phyloP scores from a whole-genome alignment of 2,888 invertebrate genomes.

The Epinotia brunnichana region DNA sequence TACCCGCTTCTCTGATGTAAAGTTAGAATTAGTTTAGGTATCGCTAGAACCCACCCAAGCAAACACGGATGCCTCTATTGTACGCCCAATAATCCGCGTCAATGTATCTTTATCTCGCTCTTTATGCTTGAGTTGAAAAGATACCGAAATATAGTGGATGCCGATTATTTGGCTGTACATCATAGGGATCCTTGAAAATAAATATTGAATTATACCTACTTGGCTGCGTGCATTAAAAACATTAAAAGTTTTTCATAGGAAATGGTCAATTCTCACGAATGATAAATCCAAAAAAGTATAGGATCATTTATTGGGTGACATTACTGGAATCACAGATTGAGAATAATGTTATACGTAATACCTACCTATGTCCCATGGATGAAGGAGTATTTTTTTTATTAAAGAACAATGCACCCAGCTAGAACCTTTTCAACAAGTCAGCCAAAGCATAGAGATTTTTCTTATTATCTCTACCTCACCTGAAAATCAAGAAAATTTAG shows the following conservation, averaged over 20 bases:
- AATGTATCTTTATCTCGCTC: no score
- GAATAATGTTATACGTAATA: no score
- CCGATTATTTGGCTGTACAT: no score
- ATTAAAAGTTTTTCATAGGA: not conserved
- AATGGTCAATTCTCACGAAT: not conserved
- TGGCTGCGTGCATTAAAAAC: not conserved
- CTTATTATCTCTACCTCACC: constrained; percentile 61
- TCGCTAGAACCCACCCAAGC: constrained; percentile 76
- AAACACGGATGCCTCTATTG: constrained; percentile 15
- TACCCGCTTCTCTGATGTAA: constrained; percentile 48
- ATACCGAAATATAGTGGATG: no score
- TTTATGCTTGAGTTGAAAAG: no score
- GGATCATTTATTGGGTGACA: no score
- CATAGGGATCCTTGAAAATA: constrained; percentile 43
- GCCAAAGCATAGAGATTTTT: constrained; percentile 48
- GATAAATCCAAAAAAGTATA: not conserved
- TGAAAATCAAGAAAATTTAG: constrained; percentile 50
- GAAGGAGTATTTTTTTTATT: not conserved
- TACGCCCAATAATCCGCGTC: no score
- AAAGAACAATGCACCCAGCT: constrained; percentile 1
- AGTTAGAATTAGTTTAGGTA: constrained; percentile 73
- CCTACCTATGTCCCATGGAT: not conserved
- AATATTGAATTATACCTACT: constrained; percentile 48
- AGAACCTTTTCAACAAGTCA: constrained; percentile 39
- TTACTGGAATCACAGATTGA: no score